Evolutionary conservation across 2,888 invertebrate genomes (phyloP).

Genomic region (Protophormia terraenovae): DNA sequence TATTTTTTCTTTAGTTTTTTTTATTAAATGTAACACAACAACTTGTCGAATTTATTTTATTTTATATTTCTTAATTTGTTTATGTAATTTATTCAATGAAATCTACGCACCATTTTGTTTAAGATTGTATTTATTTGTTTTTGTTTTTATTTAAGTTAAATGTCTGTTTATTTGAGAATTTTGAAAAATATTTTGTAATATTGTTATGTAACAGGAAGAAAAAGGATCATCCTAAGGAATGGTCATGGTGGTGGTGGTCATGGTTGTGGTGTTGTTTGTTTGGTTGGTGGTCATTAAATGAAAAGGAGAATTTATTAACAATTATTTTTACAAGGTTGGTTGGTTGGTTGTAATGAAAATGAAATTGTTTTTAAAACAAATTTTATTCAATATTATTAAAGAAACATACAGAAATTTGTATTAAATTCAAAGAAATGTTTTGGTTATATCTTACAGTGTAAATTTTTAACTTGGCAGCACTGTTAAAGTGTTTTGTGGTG

Average conservation of each 20-base stretch:
- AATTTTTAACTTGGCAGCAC: neutral
- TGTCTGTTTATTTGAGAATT: neutral
- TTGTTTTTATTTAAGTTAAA: constrained; percentile 63
- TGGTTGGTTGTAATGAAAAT: neutral
- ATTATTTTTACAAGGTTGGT: neutral
- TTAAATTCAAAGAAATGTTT: neutral
- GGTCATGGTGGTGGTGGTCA: neutral
- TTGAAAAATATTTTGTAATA: neutral
- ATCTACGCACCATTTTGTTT: constrained; percentile 66
- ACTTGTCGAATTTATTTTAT: constrained; percentile 61
- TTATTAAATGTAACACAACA: constrained; percentile 66
- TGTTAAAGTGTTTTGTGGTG: neutral
- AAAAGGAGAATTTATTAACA: constrained; percentile 34
- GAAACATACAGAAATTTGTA: neutral
- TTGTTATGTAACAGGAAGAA: neutral
- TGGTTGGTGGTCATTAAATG: constrained; percentile 21
- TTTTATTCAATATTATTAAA: neutral
- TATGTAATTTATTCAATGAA: constrained; percentile 52
- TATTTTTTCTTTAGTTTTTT: constrained; percentile 12
- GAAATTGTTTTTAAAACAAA: neutral
- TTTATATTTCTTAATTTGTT: constrained; percentile 33
- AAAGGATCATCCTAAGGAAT: constrained; percentile 2
- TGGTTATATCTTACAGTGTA: neutral
- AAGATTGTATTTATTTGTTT: constrained; percentile 55
- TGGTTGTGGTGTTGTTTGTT: neutral